Conservation (phyloP, 2,113 vertebrate genomes). For the Anguilla japonica region DNA sequence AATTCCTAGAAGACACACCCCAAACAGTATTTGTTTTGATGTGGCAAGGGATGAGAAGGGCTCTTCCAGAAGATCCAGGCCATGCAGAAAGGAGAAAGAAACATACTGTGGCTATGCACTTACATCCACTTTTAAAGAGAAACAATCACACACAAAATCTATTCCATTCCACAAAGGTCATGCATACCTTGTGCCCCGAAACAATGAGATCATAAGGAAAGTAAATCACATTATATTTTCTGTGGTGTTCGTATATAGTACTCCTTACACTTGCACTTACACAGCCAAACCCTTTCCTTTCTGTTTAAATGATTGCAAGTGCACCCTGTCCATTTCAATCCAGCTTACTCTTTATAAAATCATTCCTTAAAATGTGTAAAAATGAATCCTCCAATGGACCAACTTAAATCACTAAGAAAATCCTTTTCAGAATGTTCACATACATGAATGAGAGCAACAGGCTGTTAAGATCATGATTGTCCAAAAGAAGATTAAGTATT, state of each 20-base stretch:
- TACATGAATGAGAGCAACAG: neutral
- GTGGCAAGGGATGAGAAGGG: too few relatives aligned
- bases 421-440: neutral
- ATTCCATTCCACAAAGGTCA: neutral
- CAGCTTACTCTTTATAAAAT: neutral
- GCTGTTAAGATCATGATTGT: neutral
- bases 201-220: conserved; percentile 21
- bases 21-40: too few relatives aligned
- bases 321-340: neutral
- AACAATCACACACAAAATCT: neutral
- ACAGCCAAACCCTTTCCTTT: neutral
- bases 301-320: neutral
- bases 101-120: conserved; percentile 35
- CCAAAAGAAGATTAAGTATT: neutral
- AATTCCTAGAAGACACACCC: too few relatives aligned
- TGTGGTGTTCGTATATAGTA: conserved; percentile 14
- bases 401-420: neutral
- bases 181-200: neutral
- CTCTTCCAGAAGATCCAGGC: neutral
- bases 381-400: neutral
- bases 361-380: neutral
- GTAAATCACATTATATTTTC: neutral
- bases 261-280: neutral
- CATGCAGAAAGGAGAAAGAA: neutral
- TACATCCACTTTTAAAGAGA: conserved; percentile 42